phyloP scores from a whole-genome alignment of 1,140 invertebrate species.

The Bombus haemorrhoidalis region DNA sequence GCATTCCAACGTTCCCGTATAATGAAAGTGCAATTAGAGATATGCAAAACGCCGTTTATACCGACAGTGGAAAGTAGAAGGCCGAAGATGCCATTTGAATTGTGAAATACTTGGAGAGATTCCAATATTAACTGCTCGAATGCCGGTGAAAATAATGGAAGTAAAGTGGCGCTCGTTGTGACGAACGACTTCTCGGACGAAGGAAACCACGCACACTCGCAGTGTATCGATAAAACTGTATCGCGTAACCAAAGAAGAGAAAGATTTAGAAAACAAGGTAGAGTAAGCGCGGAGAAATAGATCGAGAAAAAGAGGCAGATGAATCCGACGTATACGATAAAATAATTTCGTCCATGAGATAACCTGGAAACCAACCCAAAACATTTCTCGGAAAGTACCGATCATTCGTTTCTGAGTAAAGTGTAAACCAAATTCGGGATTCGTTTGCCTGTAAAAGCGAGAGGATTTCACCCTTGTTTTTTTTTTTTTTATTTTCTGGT shows the following conservation, averaged over 20 bases:
- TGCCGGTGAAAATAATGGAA: slow-evolving; percentile 66
- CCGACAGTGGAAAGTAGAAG: slow-evolving; percentile 53
- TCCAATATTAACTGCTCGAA: slow-evolving; percentile 72
- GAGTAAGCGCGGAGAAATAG: not conserved
- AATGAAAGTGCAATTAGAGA: slow-evolving; percentile 73
- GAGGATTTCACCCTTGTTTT: not conserved
- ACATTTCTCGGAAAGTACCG: slow-evolving; percentile 13
- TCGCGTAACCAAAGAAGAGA: not conserved
- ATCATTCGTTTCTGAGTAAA: slow-evolving; percentile 12
- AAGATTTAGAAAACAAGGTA: not conserved
- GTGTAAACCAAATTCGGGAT: slow-evolving; percentile 30
- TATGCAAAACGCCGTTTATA: slow-evolving; percentile 73
- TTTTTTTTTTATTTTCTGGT: not conserved
- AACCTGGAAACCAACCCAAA: slow-evolving; percentile 31
- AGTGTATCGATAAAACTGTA: slow-evolving; percentile 55
- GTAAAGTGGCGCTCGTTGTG: slow-evolving; percentile 50
- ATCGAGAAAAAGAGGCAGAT: no score
- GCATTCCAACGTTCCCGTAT: slow-evolving; percentile 62
- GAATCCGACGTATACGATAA: not conserved
- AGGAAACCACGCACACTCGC: not conserved
- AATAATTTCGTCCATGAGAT: slow-evolving; percentile 42
- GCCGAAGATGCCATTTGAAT: slow-evolving; percentile 69
- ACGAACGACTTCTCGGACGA: slow-evolving; percentile 36
- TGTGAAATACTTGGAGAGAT: slow-evolving; percentile 72
- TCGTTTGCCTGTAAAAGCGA: slow-evolving; percentile 24